A percentile compares a stretch with the other conserved stretches of the same genome.
These are phyloP conservation scores for Takifugu bimaculatus DNA, from an alignment of 2,113 vertebrate species.

Conservation along the genomic window DNA sequence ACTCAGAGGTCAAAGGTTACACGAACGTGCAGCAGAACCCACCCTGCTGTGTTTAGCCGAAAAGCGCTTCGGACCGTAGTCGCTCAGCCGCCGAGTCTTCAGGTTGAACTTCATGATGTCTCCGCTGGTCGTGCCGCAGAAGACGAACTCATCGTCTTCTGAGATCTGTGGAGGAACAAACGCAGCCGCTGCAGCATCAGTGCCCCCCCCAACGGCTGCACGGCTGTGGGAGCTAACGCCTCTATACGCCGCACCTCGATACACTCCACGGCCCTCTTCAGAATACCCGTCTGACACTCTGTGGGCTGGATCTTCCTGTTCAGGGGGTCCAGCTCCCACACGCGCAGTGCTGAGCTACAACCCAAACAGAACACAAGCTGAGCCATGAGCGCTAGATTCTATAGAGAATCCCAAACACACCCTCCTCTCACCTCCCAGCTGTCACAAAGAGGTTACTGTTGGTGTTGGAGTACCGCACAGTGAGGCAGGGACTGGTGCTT, in stretches of 20 bases:
- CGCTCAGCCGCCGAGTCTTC: constrained; percentile 67
- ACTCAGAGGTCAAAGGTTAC: no score
- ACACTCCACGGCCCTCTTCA: constrained; percentile 76
- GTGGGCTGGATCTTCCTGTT: constrained; percentile 80
- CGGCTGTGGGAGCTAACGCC: constrained; percentile 1
- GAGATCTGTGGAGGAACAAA: constrained; percentile 65
- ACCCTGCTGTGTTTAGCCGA: constrained; percentile 80
- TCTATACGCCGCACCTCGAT: constrained; percentile 65
- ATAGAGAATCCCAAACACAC: background rate
- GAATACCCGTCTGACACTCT: constrained; percentile 76
- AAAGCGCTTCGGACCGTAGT: constrained; percentile 64
- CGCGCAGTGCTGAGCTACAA: constrained; percentile 78
- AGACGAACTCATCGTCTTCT: constrained; percentile 78
- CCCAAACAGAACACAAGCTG: background rate
- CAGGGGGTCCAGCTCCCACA: constrained; percentile 83
- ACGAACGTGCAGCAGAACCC: constrained; percentile 33
- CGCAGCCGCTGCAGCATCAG: background rate
- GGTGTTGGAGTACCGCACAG: constrained; percentile 71
- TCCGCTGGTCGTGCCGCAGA: constrained; percentile 84
- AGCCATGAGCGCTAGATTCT: background rate
- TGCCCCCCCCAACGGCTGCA: no score
- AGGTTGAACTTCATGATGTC: constrained; percentile 82
- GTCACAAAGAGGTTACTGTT: constrained; percentile 81
- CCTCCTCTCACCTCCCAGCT: constrained; percentile 80
- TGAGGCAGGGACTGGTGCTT: constrained; percentile 72